phyloP scores from a whole-genome alignment of 2,888 invertebrate species.

The Scaptomyza tumidula region DNA sequence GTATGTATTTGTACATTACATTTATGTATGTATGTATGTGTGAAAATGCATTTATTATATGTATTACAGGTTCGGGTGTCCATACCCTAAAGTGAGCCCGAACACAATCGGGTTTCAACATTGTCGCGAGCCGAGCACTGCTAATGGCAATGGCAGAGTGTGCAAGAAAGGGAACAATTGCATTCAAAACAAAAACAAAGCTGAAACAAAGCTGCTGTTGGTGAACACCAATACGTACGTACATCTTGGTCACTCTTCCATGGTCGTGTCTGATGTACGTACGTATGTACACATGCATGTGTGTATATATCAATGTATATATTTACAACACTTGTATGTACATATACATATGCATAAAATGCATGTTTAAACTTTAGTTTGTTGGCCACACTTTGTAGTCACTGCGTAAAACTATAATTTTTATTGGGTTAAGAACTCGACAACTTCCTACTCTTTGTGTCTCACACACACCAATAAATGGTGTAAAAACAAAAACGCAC shows the following conservation, averaged over 20 bases:
- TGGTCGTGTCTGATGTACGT: constrained; percentile 43
- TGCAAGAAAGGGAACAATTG: constrained; percentile 55
- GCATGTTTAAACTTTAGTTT: constrained; percentile 14
- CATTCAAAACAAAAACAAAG: constrained; percentile 64
- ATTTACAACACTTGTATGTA: background rate
- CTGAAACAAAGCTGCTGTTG: constrained; percentile 53
- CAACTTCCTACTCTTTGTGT: constrained; percentile 59
- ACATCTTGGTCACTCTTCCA: constrained; percentile 40
- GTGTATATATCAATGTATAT: background rate
- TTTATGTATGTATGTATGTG: constrained; percentile 14
- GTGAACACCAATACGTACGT: constrained; percentile 44
- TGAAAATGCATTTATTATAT: constrained; percentile 49
- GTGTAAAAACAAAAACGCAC: constrained; percentile 57
- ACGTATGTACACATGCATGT: constrained; percentile 12
- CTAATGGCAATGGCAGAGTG: constrained; percentile 31
- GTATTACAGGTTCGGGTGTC: constrained; percentile 52
- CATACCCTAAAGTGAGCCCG: constrained; percentile 36
- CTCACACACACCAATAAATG: constrained; percentile 20
- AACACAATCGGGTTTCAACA: constrained; percentile 42
- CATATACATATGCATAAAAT: constrained; percentile 16
- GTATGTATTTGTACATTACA: constrained; percentile 11
- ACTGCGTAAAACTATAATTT: constrained; percentile 17
- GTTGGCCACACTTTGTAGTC: background rate
- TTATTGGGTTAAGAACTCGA: constrained; percentile 38
- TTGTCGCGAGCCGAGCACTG: constrained; percentile 33